Evolutionary conservation across 2,888 invertebrate genomes (phyloP).

Genomic region (Morpho helenor): DNA sequence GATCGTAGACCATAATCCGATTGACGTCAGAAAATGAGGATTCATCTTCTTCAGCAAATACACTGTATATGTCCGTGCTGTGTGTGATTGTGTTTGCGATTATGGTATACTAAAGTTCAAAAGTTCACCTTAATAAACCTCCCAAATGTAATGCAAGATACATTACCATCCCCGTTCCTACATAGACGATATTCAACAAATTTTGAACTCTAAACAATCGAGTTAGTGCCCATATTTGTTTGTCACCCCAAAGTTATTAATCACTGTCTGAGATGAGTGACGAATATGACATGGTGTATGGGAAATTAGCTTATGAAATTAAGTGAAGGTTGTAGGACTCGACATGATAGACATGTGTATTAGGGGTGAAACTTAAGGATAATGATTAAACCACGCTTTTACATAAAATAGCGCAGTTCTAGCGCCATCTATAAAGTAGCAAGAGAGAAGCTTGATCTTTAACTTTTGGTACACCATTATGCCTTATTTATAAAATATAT

Average conservation of each 20-base stretch:
- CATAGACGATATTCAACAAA: neutral
- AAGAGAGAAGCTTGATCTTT: too few species aligned
- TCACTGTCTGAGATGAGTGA: slow-evolving; percentile 56
- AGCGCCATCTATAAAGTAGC: too few species aligned
- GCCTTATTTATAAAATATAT: too few species aligned
- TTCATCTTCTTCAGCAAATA: too few species aligned
- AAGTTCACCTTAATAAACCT: slow-evolving; percentile 6
- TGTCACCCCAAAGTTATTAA: slow-evolving; percentile 31
- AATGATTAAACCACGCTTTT: too few species aligned
- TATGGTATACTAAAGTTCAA: neutral
- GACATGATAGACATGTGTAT: slow-evolving; percentile 14
- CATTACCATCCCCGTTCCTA: neutral
- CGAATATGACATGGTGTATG: slow-evolving; percentile 45
- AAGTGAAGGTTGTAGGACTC: slow-evolving; percentile 24
- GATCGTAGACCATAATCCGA: too few species aligned
- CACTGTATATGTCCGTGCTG: too few species aligned
- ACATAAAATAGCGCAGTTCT: too few species aligned
- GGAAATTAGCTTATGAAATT: slow-evolving; percentile 43
- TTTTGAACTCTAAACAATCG: neutral
- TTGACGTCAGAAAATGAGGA: too few species aligned
- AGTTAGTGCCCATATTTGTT: slow-evolving; percentile 6
- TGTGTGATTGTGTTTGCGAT: too few species aligned
- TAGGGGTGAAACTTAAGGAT: neutral
- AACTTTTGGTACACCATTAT: too few species aligned
- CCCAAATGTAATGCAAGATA: slow-evolving; percentile 3